These are phyloP conservation scores for Metallyticus violacea DNA, from an alignment of 2,888 invertebrate genomes.

Conservation along the genomic window DNA sequence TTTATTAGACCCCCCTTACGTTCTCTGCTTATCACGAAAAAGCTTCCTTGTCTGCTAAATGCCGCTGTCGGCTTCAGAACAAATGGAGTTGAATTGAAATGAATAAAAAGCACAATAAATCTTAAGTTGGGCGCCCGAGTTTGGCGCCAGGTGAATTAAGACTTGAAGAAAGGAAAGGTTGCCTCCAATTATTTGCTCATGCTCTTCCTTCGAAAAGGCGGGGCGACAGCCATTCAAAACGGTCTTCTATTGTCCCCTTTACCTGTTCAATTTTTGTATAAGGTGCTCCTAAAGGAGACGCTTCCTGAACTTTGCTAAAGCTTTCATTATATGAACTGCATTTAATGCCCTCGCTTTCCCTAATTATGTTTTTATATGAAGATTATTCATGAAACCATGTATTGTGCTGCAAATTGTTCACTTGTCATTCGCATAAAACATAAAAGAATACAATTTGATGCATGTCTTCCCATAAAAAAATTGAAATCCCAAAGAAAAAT, in stretches of 20 bases:
- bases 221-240: neutral
- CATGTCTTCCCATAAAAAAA: too few relatives aligned
- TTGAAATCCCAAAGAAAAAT: too few relatives aligned
- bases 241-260: neutral
- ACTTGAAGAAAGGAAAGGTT: neutral
- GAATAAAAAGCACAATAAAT: neutral
- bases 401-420: too few relatives aligned
- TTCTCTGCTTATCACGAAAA: neutral
- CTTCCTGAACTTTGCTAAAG: neutral
- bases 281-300: neutral
- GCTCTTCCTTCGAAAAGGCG: neutral
- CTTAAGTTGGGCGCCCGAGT: neutral
- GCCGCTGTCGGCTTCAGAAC: neutral
- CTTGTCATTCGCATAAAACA: too few relatives aligned
- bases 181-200: neutral
- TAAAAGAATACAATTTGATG: too few relatives aligned
- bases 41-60: neutral
- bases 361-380: too few relatives aligned
- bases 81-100: neutral
- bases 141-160: neutral
- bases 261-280: neutral
- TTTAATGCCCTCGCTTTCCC: too few relatives aligned
- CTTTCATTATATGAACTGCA: too few relatives aligned
- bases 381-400: too few relatives aligned
- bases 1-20: neutral